These are phyloP conservation scores for Scleropages formosus DNA, from an alignment of 2,797 vertebrate species.

Conservation along the genomic window DNA sequence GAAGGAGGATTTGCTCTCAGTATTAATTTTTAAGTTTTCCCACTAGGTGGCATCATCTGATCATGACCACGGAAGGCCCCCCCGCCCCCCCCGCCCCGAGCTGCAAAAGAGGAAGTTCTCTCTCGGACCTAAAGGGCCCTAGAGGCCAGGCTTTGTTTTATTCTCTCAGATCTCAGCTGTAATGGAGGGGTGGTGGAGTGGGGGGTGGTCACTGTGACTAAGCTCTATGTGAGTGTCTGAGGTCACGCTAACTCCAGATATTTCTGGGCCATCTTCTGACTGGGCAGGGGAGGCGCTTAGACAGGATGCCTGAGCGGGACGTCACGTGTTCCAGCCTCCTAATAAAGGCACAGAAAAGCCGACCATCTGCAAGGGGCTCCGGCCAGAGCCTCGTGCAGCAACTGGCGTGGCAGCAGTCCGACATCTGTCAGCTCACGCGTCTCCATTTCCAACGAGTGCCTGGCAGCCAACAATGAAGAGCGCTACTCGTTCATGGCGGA, in stretches of 20 bases:
- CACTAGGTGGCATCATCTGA: constrained; percentile 39
- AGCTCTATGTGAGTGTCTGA: background rate
- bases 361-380: background rate
- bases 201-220: background rate
- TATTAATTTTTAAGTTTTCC: constrained; percentile 1
- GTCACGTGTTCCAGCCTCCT: constrained; percentile 30
- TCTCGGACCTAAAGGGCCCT: constrained; percentile 16
- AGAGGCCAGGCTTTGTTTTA: constrained; percentile 15
- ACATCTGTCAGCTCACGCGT: background rate
- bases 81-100: too few species aligned
- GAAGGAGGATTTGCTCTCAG: background rate
- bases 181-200: background rate
- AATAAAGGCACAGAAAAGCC: constrained; percentile 19
- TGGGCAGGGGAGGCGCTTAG: background rate
- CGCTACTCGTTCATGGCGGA: too few species aligned
- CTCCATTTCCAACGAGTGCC: too few species aligned
- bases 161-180: constrained; percentile 5
- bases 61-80: background rate
- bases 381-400: background rate
- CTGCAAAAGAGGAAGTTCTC: constrained; percentile 12
- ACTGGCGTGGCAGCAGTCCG: background rate
- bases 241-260: background rate
- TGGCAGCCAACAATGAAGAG: too few species aligned
- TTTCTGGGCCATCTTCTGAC: constrained; percentile 23
- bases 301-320: background rate